Evolutionary conservation across 2,888 invertebrate species (phyloP).

Genomic region (Drosophila anomalata): DNA sequence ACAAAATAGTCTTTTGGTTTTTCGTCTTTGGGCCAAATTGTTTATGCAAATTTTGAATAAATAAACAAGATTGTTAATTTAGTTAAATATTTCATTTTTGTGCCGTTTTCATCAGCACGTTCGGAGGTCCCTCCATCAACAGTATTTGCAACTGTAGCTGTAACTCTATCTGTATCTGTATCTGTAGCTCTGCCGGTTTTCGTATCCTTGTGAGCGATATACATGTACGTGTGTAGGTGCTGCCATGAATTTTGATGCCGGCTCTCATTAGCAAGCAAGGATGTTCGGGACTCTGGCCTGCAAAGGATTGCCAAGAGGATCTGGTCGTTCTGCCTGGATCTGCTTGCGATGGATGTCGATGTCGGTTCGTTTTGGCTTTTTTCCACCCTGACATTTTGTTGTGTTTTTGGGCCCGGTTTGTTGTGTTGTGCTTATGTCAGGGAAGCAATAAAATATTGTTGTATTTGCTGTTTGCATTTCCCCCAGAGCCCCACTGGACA

Average conservation of each 20-base stretch:
- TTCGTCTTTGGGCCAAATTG: slow-evolving; percentile 79
- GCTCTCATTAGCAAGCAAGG: slow-evolving; percentile 69
- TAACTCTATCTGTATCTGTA: slow-evolving; percentile 19
- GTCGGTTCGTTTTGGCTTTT: slow-evolving; percentile 44
- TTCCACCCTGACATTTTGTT: slow-evolving; percentile 17
- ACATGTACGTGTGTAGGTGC: slow-evolving; percentile 65
- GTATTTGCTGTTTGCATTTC: slow-evolving; percentile 64
- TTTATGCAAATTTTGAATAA: slow-evolving; percentile 81
- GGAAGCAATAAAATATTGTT: slow-evolving; percentile 71
- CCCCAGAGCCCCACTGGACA: slow-evolving; percentile 5
- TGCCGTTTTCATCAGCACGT: slow-evolving; percentile 77
- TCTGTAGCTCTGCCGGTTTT: slow-evolving; percentile 27
- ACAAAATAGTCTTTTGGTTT: slow-evolving; percentile 78
- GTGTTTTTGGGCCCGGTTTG: slow-evolving; percentile 20
- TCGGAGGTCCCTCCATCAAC: slow-evolving; percentile 52
- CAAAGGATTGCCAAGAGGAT: slow-evolving; percentile 69
- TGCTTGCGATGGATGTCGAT: slow-evolving; percentile 28
- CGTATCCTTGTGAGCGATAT: slow-evolving; percentile 4
- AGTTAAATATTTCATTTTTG: slow-evolving; percentile 81
- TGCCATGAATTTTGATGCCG: slow-evolving; percentile 77
- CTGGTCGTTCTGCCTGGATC: slow-evolving; percentile 14
- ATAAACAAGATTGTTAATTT: slow-evolving; percentile 81
- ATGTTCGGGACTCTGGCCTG: slow-evolving; percentile 49
- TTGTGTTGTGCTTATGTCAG: slow-evolving; percentile 43
- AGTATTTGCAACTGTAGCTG: slow-evolving; percentile 9